Evolutionary conservation across 2,888 invertebrate genomes (phyloP).

Genomic region (Eupithecia insigniata): DNA sequence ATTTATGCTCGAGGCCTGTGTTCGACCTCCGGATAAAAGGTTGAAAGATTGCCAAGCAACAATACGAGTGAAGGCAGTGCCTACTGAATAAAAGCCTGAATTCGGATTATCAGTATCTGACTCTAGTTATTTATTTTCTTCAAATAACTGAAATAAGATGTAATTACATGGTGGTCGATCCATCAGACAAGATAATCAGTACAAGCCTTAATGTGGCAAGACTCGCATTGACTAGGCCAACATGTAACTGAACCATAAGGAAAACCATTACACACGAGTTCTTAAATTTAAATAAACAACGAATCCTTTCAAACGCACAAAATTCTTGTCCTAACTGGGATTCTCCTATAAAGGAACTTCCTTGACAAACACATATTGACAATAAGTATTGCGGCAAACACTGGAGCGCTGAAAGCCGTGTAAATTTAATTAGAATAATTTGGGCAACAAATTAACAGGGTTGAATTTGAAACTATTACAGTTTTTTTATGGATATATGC

Average conservation of each 20-base stretch:
- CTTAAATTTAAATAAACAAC: background rate
- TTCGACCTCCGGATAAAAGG: background rate
- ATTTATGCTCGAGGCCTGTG: background rate
- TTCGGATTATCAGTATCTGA: background rate
- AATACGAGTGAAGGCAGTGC: background rate
- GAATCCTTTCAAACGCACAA: background rate
- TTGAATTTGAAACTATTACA: background rate
- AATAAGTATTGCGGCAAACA: slow-evolving; percentile 43
- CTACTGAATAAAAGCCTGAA: background rate
- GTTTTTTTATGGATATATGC: too few species aligned
- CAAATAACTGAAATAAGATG: background rate
- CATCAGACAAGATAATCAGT: background rate
- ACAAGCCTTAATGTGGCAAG: background rate
- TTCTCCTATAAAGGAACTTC: slow-evolving; percentile 7
- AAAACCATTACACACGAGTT: background rate
- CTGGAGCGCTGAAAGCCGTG: slow-evolving; percentile 31
- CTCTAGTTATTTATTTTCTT: background rate
- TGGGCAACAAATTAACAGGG: slow-evolving; percentile 19
- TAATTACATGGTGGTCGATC: background rate
- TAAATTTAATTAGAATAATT: slow-evolving; percentile 50
- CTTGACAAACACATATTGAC: slow-evolving; percentile 36
- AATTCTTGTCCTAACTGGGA: background rate
- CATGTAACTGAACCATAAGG: background rate
- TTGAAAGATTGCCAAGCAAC: background rate
- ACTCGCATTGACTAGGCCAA: background rate